Base-by-base conservation (phyloP, 2,113 vertebrate genomes). In the Neolamprologus caudopunctatus region DNA sequence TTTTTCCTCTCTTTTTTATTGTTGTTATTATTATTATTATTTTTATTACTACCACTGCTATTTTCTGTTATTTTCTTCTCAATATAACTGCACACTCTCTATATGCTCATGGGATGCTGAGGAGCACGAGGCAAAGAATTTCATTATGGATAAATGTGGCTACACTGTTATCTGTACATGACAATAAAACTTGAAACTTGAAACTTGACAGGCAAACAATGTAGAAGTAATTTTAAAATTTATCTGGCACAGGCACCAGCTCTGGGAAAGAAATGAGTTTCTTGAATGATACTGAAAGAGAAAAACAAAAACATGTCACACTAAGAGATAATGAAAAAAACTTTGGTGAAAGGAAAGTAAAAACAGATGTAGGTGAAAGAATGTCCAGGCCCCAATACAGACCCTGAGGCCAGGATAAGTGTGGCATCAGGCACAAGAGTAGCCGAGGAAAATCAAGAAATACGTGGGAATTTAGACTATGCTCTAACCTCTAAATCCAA, bases 281-380 rank as follows among this genome's bases (percentile, higher is more conserved):
- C 71, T 89, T 75, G 82, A 78, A 73, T 89, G 73, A 73, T 19
- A 61, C 45, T 50, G 35, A 45, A 45, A 31, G 55, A 84, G 54
- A 87, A 81, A 87, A 37, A 58, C 16, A 89, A 45, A 89, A 81
- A 28, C 68, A 81, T 75, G 82, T 84, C 45, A 40, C 24, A 80
- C 42, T 80, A 31, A 53, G 54, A 24, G 40, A 57, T 81, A 58
- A 2, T 10, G 6, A 33, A 31, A 83, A 53, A 42, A 55, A 35
- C 31, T 80, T 81, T n/a, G 66, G 19, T 45, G 37, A 54, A 28
- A n/a, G 73, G 9, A 45, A 61, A 91, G 82, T 80, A 58, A 90
- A 91, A 91, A 81, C 88, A 94, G 87, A 92, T 91, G 91, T 78
- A 19, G 35, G 21, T 35, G 58, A 82, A 85, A 55, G 40, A 87